Conservation (phyloP, 2,113 vertebrate species). For the Seriola quinqueradiata region DNA sequence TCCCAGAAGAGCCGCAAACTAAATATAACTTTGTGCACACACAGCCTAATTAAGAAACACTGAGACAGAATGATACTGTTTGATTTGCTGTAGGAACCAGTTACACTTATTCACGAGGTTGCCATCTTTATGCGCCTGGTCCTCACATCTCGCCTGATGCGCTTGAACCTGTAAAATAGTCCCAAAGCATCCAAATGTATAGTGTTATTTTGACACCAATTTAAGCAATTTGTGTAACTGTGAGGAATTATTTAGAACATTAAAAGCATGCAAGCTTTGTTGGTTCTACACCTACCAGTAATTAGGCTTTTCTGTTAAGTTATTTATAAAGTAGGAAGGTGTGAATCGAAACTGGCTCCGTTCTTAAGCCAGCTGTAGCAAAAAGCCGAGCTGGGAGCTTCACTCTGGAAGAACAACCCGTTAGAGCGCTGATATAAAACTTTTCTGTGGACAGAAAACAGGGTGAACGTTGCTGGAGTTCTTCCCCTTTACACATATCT, state of each 20-base stretch:
- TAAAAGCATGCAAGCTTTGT: neutral
- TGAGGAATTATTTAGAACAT: conserved; percentile 42
- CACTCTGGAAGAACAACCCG: neutral
- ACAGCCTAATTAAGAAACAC: conserved; percentile 34
- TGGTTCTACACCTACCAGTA: conserved; percentile 7
- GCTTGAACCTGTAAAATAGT: conserved; percentile 27
- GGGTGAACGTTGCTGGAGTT: neutral
- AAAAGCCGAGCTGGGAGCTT: neutral
- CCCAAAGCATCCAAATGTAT: conserved; percentile 4
- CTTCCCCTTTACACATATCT: neutral
- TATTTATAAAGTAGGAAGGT: conserved; percentile 29
- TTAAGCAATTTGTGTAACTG: conserved; percentile 44
- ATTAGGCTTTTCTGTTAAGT: conserved; percentile 42
- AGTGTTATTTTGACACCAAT: neutral
- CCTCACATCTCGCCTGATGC: conserved; percentile 3
- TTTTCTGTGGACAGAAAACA: neutral
- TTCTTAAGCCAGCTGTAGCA: neutral
- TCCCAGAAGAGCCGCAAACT: neutral
- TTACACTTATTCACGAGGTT: conserved; percentile 36
- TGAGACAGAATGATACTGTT: conserved; percentile 4
- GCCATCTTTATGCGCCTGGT: conserved; percentile 16
- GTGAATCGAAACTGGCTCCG: neutral
- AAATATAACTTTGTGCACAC: conserved; percentile 38
- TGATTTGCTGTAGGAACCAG: conserved; percentile 34
- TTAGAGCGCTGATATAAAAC: neutral